A percentile compares a stretch with the other conserved stretches of the same genome.
Conservation (phyloP, 2,888 invertebrate genomes). For the Mesoligia furuncula region DNA sequence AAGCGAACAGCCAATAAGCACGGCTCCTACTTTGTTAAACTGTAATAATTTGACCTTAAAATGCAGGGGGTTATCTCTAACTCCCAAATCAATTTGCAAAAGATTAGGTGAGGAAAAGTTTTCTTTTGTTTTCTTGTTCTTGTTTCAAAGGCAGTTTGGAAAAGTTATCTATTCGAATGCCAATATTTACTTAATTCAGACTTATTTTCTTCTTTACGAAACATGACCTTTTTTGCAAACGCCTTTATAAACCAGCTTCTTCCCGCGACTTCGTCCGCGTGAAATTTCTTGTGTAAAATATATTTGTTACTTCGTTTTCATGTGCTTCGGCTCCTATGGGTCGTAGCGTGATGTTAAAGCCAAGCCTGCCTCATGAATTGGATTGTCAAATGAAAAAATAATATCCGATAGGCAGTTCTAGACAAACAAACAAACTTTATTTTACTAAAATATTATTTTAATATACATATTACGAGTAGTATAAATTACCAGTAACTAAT, state of each 20-base stretch:
- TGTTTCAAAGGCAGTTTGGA: conserved; percentile 29
- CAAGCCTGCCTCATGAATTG: no score
- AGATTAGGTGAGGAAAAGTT: conserved; percentile 43
- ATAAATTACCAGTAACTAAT: background rate
- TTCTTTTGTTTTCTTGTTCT: conserved; percentile 35
- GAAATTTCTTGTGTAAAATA: background rate
- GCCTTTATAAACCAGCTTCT: background rate
- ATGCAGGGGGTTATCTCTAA: conserved; percentile 35
- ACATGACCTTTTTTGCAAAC: background rate
- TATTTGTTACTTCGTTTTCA: no score
- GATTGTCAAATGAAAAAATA: no score
- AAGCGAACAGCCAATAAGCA: conserved; percentile 20
- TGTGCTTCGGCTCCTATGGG: background rate
- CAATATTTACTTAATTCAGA: conserved; percentile 26
- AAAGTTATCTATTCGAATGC: conserved; percentile 18
- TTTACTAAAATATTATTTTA: background rate
- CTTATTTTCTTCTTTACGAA: conserved; percentile 1
- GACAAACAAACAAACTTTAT: background rate
- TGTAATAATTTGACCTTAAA: conserved; percentile 48
- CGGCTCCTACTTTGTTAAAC: conserved; percentile 18
- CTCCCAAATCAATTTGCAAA: conserved; percentile 50
- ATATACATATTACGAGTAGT: background rate
- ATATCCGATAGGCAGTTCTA: background rate
- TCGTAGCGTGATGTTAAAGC: no score
- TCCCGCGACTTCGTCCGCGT: background rate